These are phyloP conservation scores for Myopa tessellatipennis DNA, from an alignment of 2,888 invertebrate species.

Conservation along the genomic window DNA sequence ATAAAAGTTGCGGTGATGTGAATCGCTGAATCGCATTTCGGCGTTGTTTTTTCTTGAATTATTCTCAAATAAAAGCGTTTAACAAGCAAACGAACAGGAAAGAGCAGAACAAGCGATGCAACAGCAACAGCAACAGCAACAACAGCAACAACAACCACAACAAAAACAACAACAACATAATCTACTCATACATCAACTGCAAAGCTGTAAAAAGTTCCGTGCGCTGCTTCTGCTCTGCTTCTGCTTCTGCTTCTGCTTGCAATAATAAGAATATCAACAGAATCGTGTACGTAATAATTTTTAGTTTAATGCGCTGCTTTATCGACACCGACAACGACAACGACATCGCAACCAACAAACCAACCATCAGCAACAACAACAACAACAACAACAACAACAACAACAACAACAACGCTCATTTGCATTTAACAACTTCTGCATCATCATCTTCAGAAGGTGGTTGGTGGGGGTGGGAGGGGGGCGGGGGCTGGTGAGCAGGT, in stretches of 20 bases:
- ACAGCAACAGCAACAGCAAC: slow-evolving; percentile 41
- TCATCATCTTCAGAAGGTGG: background rate
- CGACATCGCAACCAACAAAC: no score
- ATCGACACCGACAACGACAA: slow-evolving; percentile 9
- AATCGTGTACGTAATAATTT: slow-evolving; percentile 38
- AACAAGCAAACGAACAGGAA: background rate
- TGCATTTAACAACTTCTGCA: background rate
- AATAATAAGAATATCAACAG: slow-evolving; percentile 39
- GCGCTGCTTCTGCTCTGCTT: slow-evolving; percentile 18
- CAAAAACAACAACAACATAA: slow-evolving; percentile 24
- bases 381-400: background rate
- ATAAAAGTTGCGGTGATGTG: slow-evolving; percentile 2
- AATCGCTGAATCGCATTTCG: slow-evolving; percentile 3
- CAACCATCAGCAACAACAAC: background rate
- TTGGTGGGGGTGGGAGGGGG: no score
- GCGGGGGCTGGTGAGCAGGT: slow-evolving; percentile 11
- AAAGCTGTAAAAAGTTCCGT: slow-evolving; percentile 8
- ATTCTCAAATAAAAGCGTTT: slow-evolving; percentile 5
- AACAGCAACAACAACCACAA: slow-evolving; percentile 38
- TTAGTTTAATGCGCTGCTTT: slow-evolving; percentile 34
- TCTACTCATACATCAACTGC: slow-evolving; percentile 34
- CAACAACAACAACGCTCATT: background rate
- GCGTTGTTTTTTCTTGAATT: background rate
- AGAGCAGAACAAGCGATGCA: background rate
- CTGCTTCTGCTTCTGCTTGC: slow-evolving; percentile 34